phyloP scores from a whole-genome alignment of 2,113 vertebrate species.

The Rhinogobius similis region DNA sequence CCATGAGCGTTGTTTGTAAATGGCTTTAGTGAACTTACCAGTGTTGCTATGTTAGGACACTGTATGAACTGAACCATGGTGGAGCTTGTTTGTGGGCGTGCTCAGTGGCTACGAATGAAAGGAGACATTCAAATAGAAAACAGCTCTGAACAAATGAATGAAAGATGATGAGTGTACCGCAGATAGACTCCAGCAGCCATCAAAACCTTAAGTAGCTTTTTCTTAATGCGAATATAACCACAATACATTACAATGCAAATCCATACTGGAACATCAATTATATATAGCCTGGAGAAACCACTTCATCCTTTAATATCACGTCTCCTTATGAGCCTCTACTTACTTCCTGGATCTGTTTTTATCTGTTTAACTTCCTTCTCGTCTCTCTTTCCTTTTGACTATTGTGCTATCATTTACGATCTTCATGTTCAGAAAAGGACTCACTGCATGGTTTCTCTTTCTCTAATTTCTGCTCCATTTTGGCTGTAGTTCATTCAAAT shows the following conservation, averaged over 20 bases:
- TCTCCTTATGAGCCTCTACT: slow-evolving; percentile 20
- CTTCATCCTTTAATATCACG: slow-evolving; percentile 20
- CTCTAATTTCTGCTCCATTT: background rate
- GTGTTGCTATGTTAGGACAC: background rate
- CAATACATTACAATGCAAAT: slow-evolving; percentile 22
- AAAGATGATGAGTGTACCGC: slow-evolving; percentile 37
- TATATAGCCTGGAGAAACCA: slow-evolving; percentile 30
- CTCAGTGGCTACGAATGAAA: slow-evolving; percentile 42
- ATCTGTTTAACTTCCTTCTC: background rate
- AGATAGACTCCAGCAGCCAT: slow-evolving; percentile 35
- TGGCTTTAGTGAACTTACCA: background rate
- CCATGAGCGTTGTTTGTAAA: too few relatives aligned
- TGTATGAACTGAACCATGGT: slow-evolving; percentile 32
- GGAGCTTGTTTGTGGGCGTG: slow-evolving; percentile 41
- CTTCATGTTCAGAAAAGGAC: background rate
- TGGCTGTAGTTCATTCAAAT: background rate
- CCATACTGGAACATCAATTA: slow-evolving; percentile 31
- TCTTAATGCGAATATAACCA: slow-evolving; percentile 31
- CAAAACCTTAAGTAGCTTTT: slow-evolving; percentile 45
- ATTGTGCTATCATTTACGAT: background rate
- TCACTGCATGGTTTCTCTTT: background rate
- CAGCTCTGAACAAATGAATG: slow-evolving; percentile 45
- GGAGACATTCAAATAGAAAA: slow-evolving; percentile 55
- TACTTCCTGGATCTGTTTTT: slow-evolving; percentile 5
- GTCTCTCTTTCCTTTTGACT: background rate